These are phyloP conservation scores for Oryzias melastigma DNA, from an alignment of 2,113 vertebrate species.

Conservation along the genomic window DNA sequence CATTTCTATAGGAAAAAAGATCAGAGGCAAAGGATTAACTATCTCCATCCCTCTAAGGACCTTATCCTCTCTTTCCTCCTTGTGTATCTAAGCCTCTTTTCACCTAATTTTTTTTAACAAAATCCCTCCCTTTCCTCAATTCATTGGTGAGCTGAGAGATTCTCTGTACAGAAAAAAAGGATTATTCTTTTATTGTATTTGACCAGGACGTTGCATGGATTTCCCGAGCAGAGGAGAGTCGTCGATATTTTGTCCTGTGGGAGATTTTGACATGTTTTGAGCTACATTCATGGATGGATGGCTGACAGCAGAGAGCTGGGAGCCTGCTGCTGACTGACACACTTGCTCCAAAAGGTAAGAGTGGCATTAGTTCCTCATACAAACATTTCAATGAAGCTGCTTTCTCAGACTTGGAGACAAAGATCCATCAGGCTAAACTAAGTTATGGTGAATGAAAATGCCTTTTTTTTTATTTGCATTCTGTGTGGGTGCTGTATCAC, in stretches of 20 bases:
- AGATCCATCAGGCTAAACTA: neutral
- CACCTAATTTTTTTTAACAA: conserved; percentile 43
- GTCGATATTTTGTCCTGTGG: conserved; percentile 4
- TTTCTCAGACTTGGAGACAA: neutral
- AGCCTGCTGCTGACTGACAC: conserved; percentile 34
- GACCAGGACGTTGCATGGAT: conserved; percentile 48
- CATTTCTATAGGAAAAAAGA: conserved; percentile 54
- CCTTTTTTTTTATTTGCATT: conserved; percentile 16
- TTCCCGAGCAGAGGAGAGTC: conserved; percentile 30
- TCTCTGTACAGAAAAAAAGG: conserved; percentile 43
- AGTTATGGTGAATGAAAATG: conserved; percentile 26
- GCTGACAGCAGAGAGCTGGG: conserved; percentile 32
- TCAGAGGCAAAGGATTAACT: conserved; percentile 67
- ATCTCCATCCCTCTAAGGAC: conserved; percentile 59
- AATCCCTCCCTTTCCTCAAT: conserved; percentile 45
- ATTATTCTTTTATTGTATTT: conserved; percentile 53
- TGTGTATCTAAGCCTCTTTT: conserved; percentile 60
- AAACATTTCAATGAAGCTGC: neutral
- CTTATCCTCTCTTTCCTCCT: conserved; percentile 51
- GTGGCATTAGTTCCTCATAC: conserved; percentile 22
- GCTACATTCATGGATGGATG: conserved; percentile 26
- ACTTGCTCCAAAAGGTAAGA: conserved; percentile 63
- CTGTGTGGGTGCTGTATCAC: conserved; percentile 11
- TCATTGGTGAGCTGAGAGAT: conserved; percentile 49
- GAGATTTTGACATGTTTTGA: conserved; percentile 19